Conservation (phyloP, 2,113 vertebrate species). For the Cinclus mexicanus region DNA sequence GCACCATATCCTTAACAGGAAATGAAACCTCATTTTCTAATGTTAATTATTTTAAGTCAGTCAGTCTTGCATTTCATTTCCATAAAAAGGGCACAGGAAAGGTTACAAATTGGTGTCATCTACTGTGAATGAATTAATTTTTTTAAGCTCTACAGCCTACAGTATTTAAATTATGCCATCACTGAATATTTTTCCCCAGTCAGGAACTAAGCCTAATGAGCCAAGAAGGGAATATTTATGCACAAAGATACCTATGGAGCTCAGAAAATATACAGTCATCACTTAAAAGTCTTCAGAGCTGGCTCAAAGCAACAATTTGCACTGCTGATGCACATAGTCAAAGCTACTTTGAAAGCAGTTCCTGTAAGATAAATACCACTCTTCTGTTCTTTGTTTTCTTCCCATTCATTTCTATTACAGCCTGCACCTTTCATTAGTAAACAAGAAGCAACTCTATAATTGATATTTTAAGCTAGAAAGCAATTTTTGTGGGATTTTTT, state of each 20-base stretch:
- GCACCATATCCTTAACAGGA: not conserved
- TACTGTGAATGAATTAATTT: slow-evolving; percentile 8
- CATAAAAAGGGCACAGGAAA: not conserved
- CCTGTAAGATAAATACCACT: not conserved
- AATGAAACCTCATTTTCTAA: not conserved
- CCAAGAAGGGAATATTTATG: not conserved
- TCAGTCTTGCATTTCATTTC: slow-evolving; percentile 9
- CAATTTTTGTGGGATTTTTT: not conserved
- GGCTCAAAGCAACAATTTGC: not conserved
- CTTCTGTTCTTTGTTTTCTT: not conserved
- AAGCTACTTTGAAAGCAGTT: not conserved
- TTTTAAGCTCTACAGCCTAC: not conserved
- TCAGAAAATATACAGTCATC: not conserved
- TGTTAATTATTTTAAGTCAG: slow-evolving; percentile 8
- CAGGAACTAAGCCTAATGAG: not conserved
- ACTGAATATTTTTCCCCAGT: slow-evolving; percentile 28
- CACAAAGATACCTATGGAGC: not conserved
- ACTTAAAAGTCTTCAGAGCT: not conserved
- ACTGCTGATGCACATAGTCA: not conserved
- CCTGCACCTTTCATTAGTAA: not conserved
- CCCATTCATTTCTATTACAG: not conserved
- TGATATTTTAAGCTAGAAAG: not conserved
- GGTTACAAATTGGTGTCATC: not conserved
- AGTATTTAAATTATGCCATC: slow-evolving; percentile 9
- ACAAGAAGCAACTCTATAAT: not conserved